Evolutionary conservation across 2,113 vertebrate genomes (phyloP), one percentile per base, ranked within the genome.

Genomic region (Chloroceryle aenea): DNA sequence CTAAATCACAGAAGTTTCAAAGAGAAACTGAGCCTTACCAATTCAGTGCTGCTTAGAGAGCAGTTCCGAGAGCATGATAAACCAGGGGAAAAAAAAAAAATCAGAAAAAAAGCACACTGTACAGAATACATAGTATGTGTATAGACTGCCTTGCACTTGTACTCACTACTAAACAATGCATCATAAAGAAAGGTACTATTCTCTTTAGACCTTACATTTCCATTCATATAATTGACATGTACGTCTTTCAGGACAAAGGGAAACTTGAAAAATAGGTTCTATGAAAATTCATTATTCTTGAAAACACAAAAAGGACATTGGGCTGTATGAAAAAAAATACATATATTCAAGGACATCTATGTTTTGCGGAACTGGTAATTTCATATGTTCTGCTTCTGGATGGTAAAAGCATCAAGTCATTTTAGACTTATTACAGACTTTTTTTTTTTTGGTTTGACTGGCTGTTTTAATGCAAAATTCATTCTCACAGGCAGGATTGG

Each of bases 81-180:
- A 76, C 5, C 21, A 80, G n/a, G 15, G 62, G 19, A 79, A 53
- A 34, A 19, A 17, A 5, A 30, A 40, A 66, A 77, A 45, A 23
- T 75, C 47, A 34, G 16, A 17, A n/a, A 40, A 66, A 77, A 45
- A 23, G 2, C 4, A 8, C 18, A 20, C 43, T 17, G 9, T 0
- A 1, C 13, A 58, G 23, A 62, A 12, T 36, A 14, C 6, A 3
- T 27, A 8, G 6, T 16, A 32, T 1, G 0, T 3, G 1, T 19
- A 25, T 3, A 1, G 19, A 25, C 14, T 10, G 34, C 52, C 40
- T 78, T 45, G 43, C 21, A 12, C 12, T n/a, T 36, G 5, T 34
- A 36, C n/a, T 82, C 11, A 3, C 16, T 58, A 45, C 22, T 34
- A 42, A 89, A 40, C 10, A 80, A 10, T 5, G 9, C 26, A 62